phyloP scores from a whole-genome alignment of 2,113 vertebrate species.

The Microtus montanus region DNA sequence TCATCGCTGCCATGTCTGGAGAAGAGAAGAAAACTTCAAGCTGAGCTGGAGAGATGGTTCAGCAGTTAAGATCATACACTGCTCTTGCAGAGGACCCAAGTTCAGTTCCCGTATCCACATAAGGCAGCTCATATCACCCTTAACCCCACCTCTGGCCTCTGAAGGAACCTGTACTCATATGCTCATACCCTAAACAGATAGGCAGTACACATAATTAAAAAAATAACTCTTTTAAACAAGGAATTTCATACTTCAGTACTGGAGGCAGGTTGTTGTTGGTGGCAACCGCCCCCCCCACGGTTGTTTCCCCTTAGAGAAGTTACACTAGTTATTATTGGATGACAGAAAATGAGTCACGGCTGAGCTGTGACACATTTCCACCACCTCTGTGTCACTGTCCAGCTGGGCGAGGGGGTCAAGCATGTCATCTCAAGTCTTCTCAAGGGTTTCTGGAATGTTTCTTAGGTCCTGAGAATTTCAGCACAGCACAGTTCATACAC shows the following conservation, averaged over 20 bases:
- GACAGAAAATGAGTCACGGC: neutral
- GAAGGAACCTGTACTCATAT: neutral
- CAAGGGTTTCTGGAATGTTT: neutral
- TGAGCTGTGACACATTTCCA: neutral
- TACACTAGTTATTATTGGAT: neutral
- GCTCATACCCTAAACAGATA: neutral
- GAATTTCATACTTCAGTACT: neutral
- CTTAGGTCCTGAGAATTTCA: neutral
- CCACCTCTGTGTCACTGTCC: neutral
- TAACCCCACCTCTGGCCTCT: neutral
- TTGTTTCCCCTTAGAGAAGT: neutral
- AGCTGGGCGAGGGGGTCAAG: neutral
- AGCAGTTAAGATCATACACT: neutral
- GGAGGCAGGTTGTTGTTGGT: neutral
- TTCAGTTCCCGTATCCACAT: neutral
- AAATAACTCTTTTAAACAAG: neutral
- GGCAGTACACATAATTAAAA: neutral
- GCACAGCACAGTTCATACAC: constrained; percentile 6
- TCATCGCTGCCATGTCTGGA: neutral
- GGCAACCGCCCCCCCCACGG: neutral
- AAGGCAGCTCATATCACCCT: neutral
- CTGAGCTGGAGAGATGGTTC: neutral
- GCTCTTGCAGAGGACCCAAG: neutral
- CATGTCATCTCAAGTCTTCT: neutral
- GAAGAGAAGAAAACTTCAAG: neutral